Conservation (phyloP, 2,113 vertebrate species). For the Cromileptes altivelis region DNA sequence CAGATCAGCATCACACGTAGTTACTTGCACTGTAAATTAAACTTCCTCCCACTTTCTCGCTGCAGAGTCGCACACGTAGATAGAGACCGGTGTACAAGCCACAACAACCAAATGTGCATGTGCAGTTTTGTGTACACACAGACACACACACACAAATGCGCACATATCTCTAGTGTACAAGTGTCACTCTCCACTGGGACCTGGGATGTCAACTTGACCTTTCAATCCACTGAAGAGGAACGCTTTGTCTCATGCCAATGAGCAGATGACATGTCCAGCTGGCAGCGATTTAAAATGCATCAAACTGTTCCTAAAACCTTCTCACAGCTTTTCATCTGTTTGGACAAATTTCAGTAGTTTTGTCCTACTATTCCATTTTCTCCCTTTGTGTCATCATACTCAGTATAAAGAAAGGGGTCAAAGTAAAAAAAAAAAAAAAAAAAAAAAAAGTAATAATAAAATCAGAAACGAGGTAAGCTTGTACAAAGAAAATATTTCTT, state of each 20-base stretch:
- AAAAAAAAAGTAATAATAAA: slow-evolving; percentile 6
- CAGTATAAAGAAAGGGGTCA: slow-evolving; percentile 52
- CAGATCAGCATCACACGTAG: slow-evolving; percentile 48
- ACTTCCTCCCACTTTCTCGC: slow-evolving; percentile 35
- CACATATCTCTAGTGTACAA: slow-evolving; percentile 32
- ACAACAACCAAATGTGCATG: slow-evolving; percentile 15
- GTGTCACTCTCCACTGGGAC: slow-evolving; percentile 38
- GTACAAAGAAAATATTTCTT: background rate
- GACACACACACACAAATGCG: background rate
- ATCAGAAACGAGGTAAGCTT: background rate
- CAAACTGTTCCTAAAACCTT: slow-evolving; percentile 60
- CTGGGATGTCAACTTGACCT: slow-evolving; percentile 65
- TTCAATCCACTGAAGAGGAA: slow-evolving; percentile 69
- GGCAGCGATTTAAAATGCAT: slow-evolving; percentile 69
- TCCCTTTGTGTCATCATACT: background rate
- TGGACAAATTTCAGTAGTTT: slow-evolving; percentile 48
- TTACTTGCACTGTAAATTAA: slow-evolving; percentile 60
- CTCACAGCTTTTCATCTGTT: slow-evolving; percentile 55
- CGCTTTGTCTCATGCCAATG: slow-evolving; percentile 72
- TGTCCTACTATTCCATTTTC: slow-evolving; percentile 62
- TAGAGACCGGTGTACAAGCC: background rate
- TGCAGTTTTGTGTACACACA: background rate
- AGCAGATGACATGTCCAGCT: slow-evolving; percentile 79
- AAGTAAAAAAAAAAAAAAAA: background rate
- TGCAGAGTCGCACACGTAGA: slow-evolving; percentile 25